Evolutionary conservation across 2,888 invertebrate species (phyloP), one percentile per base, ranked within the genome.

Genomic region (Drosophila acutilabella): DNA sequence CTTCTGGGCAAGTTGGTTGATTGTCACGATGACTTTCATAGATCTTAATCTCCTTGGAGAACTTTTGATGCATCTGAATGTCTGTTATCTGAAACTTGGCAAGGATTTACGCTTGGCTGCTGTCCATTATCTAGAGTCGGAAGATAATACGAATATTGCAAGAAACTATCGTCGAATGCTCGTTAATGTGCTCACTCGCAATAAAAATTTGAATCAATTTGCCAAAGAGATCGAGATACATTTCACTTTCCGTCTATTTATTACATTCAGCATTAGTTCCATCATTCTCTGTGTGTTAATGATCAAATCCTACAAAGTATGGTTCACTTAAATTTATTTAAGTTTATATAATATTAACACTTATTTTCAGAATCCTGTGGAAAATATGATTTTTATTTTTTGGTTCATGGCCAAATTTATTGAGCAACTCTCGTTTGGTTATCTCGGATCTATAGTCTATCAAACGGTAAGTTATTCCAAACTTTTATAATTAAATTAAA

Each of bases 31-130:
- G 14, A 36, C 89, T 1, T 72, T 83, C 1, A 86, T 77, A 3
- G 90, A 91, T 20, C 64, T 87, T 0, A 90, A 88, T 78, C 26
- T 88, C 1, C 48, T 91, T 64, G 89, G 85, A 11, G 87, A 74
- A 56, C 57, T 86, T 38, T 81, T 91, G 45, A 70, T 91, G 74
- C 89, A 91, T 44, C 67, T 91, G 13, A 90, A 91, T 72, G 81
- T 70, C 2, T 77, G 89, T 0, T 91, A 90, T 54, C 30, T 71
- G 3, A 52, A 82, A 30, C 52, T 91, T 42, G 78, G 82, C 0
- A 62, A 69, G n/a, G 89, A 91, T 30, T 59, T 90, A 4, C 56
- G 50, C 0, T 13, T 57, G 2, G 38, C 73, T 3, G 53, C 78
- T 2, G 18, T 5, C 0, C 47, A 44, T 0, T 20, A 77, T n/a